A percentile compares a stretch with the other conserved stretches of the same genome.
Conservation (phyloP, 2,113 vertebrate species). For the Periophthalmodon schlosseri region DNA sequence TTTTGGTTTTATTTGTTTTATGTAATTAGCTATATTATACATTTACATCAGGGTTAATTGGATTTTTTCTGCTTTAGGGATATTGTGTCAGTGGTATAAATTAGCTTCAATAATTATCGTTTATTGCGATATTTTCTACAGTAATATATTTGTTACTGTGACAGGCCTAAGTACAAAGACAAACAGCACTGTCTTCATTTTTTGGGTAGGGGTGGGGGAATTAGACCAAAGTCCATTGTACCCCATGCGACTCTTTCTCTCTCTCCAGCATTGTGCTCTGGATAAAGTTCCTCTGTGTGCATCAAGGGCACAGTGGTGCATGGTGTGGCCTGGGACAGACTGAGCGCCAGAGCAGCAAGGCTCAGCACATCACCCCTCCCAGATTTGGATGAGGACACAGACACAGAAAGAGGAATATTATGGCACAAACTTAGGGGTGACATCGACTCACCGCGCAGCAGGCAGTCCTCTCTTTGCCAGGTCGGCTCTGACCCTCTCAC, state of each 20-base stretch:
- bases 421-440: neutral
- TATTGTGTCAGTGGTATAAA: no score
- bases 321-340: slow-evolving; percentile 70
- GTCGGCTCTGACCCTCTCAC: slow-evolving; percentile 87
- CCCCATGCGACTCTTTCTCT: neutral
- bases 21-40: no score
- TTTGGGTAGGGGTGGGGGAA: slow-evolving; percentile 12
- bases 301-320: slow-evolving; percentile 67
- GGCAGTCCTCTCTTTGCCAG: slow-evolving; percentile 87
- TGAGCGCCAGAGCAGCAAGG: slow-evolving; percentile 48
- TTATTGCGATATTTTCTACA: no score
- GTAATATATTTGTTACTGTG: no score
- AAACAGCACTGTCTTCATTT: slow-evolving; percentile 31
- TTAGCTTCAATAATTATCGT: no score
- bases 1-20: no score
- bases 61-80: no score
- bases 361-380: slow-evolving; percentile 18
- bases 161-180: neutral
- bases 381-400: neutral
- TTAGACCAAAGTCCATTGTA: slow-evolving; percentile 36
- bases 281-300: slow-evolving; percentile 69
- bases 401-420: neutral
- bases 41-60: no score
- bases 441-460: slow-evolving; percentile 83
- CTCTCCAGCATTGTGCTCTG: slow-evolving; percentile 62